Percentiles rank a stretch among this genome's conserved stretches.
Evolutionary conservation across 2,888 invertebrate species (phyloP).

Genomic region (Tetranychus truncatus): DNA sequence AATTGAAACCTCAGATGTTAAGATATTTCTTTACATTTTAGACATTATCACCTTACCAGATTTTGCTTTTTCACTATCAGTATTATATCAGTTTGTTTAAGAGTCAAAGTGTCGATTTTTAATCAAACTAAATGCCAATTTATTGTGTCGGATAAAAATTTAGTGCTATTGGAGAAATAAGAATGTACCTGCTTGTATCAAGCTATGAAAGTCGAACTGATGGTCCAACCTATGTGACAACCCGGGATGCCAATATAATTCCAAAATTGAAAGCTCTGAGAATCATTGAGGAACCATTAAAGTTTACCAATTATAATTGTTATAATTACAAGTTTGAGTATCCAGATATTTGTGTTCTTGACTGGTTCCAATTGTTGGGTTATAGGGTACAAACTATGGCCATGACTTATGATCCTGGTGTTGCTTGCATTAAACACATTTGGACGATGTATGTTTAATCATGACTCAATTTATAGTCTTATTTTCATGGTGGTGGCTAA

Average conservation of each 20-base stretch:
- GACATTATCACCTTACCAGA: no score
- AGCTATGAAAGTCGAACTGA: constrained; percentile 10
- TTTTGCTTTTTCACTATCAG: no score
- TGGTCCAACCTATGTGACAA: constrained; percentile 9
- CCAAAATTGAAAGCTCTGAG: background rate
- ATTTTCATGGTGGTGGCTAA: no score
- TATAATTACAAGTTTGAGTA: constrained; percentile 9
- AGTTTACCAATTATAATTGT: constrained; percentile 8
- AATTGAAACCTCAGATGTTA: no score
- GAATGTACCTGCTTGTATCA: constrained; percentile 9
- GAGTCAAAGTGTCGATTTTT: no score
- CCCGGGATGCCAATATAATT: constrained; percentile 2
- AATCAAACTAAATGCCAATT: no score
- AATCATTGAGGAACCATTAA: background rate
- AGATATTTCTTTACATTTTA: no score
- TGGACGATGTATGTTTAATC: background rate
- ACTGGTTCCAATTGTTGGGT: constrained; percentile 7
- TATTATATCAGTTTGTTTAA: no score
- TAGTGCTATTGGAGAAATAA: background rate
- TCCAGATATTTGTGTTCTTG: constrained; percentile 8
- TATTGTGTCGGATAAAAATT: no score
- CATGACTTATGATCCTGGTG: constrained; percentile 9
- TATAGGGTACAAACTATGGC: constrained; percentile 7
- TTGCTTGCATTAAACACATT: constrained; percentile 2
- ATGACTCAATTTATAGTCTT: no score